phyloP scores from a whole-genome alignment of 92 coral and sea anemone genomes.

The Anthopleura xanthogrammica region DNA sequence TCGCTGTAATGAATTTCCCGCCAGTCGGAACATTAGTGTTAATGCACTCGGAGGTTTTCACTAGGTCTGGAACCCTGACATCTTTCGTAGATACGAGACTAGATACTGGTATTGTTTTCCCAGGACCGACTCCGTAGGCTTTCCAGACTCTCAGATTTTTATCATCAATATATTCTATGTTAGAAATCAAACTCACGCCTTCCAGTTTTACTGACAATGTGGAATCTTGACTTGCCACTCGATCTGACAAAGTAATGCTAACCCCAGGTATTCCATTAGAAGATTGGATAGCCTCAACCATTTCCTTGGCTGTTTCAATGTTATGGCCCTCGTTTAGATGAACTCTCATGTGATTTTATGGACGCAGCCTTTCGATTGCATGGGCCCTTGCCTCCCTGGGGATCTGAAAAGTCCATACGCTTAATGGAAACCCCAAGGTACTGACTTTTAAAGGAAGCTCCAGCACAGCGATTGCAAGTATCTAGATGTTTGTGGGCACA shows the following conservation, averaged over 20 bases:
- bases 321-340: constrained; percentile 33
- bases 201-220: constrained; percentile 15
- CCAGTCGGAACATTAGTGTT: background rate
- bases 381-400: constrained; percentile 42
- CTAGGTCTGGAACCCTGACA: background rate
- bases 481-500: constrained; percentile 35
- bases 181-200: constrained; percentile 46
- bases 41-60: background rate
- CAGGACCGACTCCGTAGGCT: constrained; percentile 60
- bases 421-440: constrained; percentile 33
- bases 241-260: constrained; percentile 33
- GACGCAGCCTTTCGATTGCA: constrained; percentile 49
- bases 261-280: constrained; percentile 39
- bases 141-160: constrained; percentile 51
- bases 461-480: constrained; percentile 25
- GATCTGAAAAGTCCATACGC: constrained; percentile 44
- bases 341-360: constrained; percentile 47
- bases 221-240: background rate
- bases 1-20: background rate
- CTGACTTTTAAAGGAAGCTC: constrained; percentile 25
- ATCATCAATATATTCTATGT: constrained; percentile 37
- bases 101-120: constrained; percentile 38
- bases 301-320: constrained; percentile 41
- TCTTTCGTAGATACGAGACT: background rate
- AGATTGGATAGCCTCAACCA: constrained; percentile 39